Percentiles rank a stretch among this genome's conserved stretches.
Evolutionary conservation across 1,140 invertebrate species (phyloP).

Genomic region (Drepana arcuata): DNA sequence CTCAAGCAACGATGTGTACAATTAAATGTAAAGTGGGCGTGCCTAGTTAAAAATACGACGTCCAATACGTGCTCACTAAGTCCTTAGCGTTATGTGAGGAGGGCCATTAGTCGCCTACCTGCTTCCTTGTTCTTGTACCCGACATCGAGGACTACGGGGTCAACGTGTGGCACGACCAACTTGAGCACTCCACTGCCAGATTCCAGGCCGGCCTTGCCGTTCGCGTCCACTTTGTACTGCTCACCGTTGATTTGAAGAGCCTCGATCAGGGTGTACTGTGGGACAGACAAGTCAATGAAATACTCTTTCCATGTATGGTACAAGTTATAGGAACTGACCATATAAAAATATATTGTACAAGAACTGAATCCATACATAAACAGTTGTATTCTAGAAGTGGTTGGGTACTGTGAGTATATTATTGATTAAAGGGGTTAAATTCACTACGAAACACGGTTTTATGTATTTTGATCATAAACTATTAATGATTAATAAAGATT

Average conservation of each 20-base stretch:
- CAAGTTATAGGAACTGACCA: background rate
- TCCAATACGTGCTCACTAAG: too few species aligned
- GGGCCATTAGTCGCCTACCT: slow-evolving; percentile 18
- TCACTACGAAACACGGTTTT: background rate
- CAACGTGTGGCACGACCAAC: slow-evolving; percentile 47
- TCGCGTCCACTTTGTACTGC: slow-evolving; percentile 51
- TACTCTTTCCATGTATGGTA: slow-evolving; percentile 11
- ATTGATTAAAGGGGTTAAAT: too few species aligned
- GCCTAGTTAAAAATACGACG: too few species aligned
- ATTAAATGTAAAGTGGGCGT: background rate
- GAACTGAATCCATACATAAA: background rate
- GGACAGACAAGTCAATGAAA: slow-evolving; percentile 15
- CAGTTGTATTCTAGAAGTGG: too few species aligned
- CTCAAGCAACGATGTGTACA: background rate
- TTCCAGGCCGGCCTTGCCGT: slow-evolving; percentile 52
- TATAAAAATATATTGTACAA: too few species aligned
- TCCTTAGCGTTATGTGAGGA: too few species aligned
- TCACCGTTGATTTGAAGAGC: slow-evolving; percentile 57
- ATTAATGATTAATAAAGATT: too few species aligned
- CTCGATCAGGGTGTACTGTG: slow-evolving; percentile 58
- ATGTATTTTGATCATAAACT: background rate
- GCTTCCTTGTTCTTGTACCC: slow-evolving; percentile 42
- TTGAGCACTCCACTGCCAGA: slow-evolving; percentile 72
- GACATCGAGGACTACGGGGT: slow-evolving; percentile 38
- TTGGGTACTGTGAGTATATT: too few species aligned